Percentiles rank a stretch among this genome's conserved stretches.
phyloP scores from a whole-genome alignment of 2,113 vertebrate genomes.

The Ceuthmochares aereus region DNA sequence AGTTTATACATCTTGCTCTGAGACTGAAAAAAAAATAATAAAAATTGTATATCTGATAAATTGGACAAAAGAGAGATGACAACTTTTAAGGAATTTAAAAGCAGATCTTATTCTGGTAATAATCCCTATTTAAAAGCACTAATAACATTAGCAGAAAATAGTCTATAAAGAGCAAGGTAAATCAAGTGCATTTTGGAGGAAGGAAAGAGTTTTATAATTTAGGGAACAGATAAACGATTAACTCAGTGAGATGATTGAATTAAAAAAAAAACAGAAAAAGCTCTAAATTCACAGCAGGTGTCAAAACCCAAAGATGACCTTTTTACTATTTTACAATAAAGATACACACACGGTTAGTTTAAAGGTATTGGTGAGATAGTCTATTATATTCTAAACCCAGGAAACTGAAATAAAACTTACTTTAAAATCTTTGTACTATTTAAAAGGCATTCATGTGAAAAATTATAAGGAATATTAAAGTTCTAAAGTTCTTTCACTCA shows the following conservation, averaged over 20 bases:
- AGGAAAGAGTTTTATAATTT: neutral
- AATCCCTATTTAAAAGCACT: slow-evolving; percentile 27
- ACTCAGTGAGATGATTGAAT: neutral
- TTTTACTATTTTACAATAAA: neutral
- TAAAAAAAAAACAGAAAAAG: neutral
- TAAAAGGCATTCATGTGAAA: neutral
- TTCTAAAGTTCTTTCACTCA: neutral
- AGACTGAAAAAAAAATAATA: neutral
- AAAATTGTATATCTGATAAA: slow-evolving; percentile 43
- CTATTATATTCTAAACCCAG: neutral
- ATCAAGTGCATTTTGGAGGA: neutral
- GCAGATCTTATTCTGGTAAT: slow-evolving; percentile 7
- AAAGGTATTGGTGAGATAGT: neutral
- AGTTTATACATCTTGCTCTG: neutral
- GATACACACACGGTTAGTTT: neutral
- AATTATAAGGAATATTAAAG: neutral
- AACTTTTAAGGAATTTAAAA: slow-evolving; percentile 61
- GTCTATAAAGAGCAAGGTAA: neutral
- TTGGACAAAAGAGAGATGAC: slow-evolving; percentile 26
- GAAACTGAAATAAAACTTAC: slow-evolving; percentile 3
- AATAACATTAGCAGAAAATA: slow-evolving; percentile 28
- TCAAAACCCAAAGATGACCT: neutral
- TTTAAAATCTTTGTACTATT: slow-evolving; percentile 19
- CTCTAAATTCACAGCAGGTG: neutral
- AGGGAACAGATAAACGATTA: neutral